Evolutionary conservation across 2,113 vertebrate genomes (phyloP).

Genomic region (Garra rufa): DNA sequence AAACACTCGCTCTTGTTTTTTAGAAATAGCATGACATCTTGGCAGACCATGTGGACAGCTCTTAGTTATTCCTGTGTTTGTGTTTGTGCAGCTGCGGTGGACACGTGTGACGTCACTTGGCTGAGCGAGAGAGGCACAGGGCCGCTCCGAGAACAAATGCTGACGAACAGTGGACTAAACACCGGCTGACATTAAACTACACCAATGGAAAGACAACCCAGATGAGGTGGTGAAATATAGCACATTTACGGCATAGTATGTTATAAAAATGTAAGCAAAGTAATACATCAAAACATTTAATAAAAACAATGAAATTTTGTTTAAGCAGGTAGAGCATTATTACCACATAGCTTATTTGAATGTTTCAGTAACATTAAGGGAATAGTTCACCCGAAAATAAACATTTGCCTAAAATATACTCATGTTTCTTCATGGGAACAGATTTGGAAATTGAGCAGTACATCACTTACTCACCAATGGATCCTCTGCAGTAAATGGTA

Average conservation of each 20-base stretch:
- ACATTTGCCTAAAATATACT: background rate
- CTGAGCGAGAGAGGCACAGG: background rate
- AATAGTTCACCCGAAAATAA: background rate
- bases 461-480: background rate
- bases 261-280: background rate
- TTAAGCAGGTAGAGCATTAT: background rate
- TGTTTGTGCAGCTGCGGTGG: slow-evolving; percentile 28
- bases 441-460: background rate
- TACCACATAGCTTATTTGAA: background rate
- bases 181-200: background rate
- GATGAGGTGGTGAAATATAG: background rate
- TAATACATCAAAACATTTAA: no score
- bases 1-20: background rate
- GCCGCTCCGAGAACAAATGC: slow-evolving; percentile 11
- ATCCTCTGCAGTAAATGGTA: background rate
- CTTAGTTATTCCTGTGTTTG: slow-evolving; percentile 17
- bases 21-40: slow-evolving; percentile 7
- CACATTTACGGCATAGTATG: background rate
- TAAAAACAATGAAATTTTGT: no score
- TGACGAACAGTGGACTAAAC: slow-evolving; percentile 25
- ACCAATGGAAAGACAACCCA: background rate
- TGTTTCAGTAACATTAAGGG: background rate
- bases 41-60: slow-evolving; percentile 9
- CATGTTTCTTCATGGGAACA: background rate
- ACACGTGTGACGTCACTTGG: slow-evolving; percentile 21